phyloP scores from a whole-genome alignment of 2,888 invertebrate species.

The Rhaphigaster nebulosa region DNA sequence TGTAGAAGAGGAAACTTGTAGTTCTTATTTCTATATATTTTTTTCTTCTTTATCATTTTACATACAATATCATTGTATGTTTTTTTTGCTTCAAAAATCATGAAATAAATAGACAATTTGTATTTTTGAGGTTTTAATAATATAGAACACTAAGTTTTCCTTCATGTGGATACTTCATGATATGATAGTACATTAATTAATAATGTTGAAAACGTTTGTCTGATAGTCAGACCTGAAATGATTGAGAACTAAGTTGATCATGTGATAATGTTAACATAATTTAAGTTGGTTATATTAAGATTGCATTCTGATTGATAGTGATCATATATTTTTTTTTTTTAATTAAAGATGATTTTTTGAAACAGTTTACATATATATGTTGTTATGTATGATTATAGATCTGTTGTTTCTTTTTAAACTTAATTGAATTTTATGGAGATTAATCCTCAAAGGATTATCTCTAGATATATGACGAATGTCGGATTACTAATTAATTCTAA shows the following conservation, averaged over 20 bases:
- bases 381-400: slow-evolving; percentile 17
- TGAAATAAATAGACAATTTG: neutral
- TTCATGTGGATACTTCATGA: slow-evolving; percentile 20
- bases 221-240: slow-evolving; percentile 12
- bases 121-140: neutral
- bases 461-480: neutral
- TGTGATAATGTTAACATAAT: slow-evolving; percentile 17
- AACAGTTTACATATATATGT: neutral
- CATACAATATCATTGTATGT: slow-evolving; percentile 13
- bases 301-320: neutral
- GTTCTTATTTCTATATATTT: neutral
- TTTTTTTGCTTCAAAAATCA: neutral
- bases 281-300: neutral
- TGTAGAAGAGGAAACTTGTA: slow-evolving; percentile 30
- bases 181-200: slow-evolving; percentile 36
- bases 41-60: neutral
- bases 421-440: slow-evolving; percentile 9
- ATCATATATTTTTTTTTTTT: neutral
- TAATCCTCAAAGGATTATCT: neutral
- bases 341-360: neutral
- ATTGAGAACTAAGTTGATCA: slow-evolving; percentile 28
- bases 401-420: neutral
- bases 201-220: slow-evolving; percentile 26
- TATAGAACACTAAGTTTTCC: neutral
- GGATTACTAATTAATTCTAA: neutral